A percentile compares a stretch with the other conserved stretches of the same genome.
Conservation (phyloP, 2,797 vertebrate species). For the Hyperoplus immaculatus region DNA sequence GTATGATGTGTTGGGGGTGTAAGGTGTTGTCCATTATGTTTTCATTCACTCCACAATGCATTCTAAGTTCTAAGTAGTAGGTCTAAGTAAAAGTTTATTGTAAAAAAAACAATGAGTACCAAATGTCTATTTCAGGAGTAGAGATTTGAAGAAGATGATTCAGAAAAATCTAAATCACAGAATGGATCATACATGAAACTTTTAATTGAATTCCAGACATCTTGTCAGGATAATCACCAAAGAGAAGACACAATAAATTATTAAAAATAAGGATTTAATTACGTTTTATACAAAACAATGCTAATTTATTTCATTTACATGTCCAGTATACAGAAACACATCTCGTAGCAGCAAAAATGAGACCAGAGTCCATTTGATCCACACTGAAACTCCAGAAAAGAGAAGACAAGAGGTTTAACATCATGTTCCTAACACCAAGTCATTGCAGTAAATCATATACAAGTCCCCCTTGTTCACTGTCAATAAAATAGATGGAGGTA, state of each 20-base stretch:
- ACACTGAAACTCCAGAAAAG: constrained; percentile 11
- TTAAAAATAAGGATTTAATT: neutral
- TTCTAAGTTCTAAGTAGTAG: no score
- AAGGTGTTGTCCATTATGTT: no score
- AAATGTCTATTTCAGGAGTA: no score
- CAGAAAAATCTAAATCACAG: no score
- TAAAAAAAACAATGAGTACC: no score
- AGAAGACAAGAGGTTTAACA: neutral
- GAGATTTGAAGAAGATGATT: no score
- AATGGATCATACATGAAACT: neutral
- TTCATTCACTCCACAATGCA: no score
- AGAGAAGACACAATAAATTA: neutral
- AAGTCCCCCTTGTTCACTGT: neutral
- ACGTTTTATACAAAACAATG: neutral
- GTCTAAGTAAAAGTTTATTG: no score
- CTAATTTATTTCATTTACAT: constrained; percentile 14
- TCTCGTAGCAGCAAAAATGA: constrained; percentile 1
- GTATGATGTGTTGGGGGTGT: no score
- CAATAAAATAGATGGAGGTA: neutral
- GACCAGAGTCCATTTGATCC: neutral
- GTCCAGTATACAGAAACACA: neutral
- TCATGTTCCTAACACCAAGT: neutral
- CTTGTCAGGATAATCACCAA: neutral
- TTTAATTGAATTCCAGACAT: neutral
- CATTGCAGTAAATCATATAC: neutral